These are phyloP conservation scores for Fregata magnificens DNA, from an alignment of 2,113 vertebrate species.

Conservation along the genomic window DNA sequence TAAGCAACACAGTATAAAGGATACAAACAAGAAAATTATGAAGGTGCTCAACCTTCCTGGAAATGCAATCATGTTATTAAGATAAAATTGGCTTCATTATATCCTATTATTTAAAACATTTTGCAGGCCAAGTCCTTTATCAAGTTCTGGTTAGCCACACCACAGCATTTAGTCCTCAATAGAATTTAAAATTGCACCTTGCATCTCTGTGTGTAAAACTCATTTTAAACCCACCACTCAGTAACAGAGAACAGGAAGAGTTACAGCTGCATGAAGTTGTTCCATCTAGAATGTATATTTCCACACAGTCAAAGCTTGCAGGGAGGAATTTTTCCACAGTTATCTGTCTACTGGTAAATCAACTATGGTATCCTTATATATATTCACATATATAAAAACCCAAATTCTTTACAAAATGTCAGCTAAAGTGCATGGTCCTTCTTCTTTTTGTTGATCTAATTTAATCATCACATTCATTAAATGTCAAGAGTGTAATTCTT, in stretches of 20 bases:
- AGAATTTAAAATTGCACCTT: background rate
- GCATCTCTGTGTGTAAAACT: background rate
- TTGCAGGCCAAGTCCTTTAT: background rate
- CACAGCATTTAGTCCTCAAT: background rate
- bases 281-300: background rate
- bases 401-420: background rate
- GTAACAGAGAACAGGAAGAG: background rate
- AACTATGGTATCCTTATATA: background rate
- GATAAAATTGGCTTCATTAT: background rate
- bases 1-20: background rate
- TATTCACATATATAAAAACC: background rate
- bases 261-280: background rate
- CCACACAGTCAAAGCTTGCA: background rate
- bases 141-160: background rate
- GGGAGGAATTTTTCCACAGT: background rate
- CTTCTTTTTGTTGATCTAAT: background rate
- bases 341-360: background rate
- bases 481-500: background rate
- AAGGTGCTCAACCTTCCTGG: background rate
- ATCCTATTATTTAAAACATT: background rate
- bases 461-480: background rate
- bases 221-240: background rate
- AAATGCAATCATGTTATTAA: background rate
- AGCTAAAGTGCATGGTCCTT: background rate
- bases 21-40: background rate